Percentiles rank a stretch among this genome's conserved stretches.
Evolutionary conservation across 1,140 invertebrate genomes (phyloP).

Genomic region (Cecropterus lyciades): DNA sequence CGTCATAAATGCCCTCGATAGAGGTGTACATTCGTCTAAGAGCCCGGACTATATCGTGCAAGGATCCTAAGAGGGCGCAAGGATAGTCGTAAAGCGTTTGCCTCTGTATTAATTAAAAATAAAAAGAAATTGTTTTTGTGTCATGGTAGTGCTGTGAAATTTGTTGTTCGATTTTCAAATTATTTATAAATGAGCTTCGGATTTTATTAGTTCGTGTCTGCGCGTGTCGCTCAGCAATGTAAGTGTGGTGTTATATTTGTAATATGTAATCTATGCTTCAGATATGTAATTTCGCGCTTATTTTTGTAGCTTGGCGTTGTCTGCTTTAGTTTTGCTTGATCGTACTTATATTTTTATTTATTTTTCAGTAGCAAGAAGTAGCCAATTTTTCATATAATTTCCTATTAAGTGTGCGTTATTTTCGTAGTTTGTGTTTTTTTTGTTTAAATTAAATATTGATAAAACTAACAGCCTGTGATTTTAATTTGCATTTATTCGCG

Average conservation of each 20-base stretch:
- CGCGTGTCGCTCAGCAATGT: background rate
- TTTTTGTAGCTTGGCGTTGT: background rate
- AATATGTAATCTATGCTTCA: background rate
- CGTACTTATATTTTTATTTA: background rate
- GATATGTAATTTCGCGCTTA: background rate
- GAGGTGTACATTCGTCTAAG: conserved; percentile 36
- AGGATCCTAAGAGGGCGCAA: conserved; percentile 50
- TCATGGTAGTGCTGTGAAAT: conserved; percentile 22
- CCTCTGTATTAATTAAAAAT: background rate
- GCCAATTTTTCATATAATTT: too few species aligned
- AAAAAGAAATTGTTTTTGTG: conserved; percentile 29
- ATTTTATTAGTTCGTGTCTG: conserved; percentile 12
- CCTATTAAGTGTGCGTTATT: background rate
- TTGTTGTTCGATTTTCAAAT: conserved; percentile 26
- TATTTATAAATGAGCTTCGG: conserved; percentile 19
- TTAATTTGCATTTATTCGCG: background rate
- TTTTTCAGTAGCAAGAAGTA: background rate
- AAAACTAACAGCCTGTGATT: background rate
- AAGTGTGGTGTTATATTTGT: conserved; percentile 11
- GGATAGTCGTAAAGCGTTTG: conserved; percentile 45
- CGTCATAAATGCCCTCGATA: conserved; percentile 44
- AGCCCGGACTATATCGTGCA: conserved; percentile 45
- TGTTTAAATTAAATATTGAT: background rate
- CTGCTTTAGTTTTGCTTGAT: background rate
- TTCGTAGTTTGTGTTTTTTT: background rate